phyloP scores from a whole-genome alignment of 2,888 invertebrate species.

The Nesidiocoris tenuis region DNA sequence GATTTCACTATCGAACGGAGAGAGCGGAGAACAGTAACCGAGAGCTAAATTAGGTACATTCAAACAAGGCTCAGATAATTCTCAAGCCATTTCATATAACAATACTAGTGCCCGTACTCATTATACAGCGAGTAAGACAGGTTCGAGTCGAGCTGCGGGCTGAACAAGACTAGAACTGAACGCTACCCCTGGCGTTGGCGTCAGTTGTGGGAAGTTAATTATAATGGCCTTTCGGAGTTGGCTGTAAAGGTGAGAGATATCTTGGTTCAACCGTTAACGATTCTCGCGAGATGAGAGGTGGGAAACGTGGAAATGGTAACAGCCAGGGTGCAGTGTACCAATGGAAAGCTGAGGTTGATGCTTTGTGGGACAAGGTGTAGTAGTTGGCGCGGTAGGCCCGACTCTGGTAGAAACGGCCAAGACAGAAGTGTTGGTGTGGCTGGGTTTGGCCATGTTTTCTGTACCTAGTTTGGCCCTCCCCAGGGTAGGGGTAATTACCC shows the following conservation, averaged over 20 bases:
- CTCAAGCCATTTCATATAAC: no score
- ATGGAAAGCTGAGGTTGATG: neutral
- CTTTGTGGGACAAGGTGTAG: neutral
- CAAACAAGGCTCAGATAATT: no score
- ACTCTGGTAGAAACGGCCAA: neutral
- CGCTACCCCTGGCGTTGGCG: neutral
- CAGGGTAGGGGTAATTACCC: constrained; percentile 27
- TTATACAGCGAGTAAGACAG: no score
- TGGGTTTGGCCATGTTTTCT: constrained; percentile 9
- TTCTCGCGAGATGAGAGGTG: constrained; percentile 17
- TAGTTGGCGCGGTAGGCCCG: neutral
- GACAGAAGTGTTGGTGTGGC: neutral
- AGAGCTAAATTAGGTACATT: no score
- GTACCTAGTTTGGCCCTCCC: constrained; percentile 13
- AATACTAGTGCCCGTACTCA: no score
- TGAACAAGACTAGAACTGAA: neutral
- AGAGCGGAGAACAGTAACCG: no score
- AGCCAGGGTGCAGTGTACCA: no score
- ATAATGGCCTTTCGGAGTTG: neutral
- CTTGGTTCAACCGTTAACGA: constrained; percentile 13
- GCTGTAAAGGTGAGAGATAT: neutral
- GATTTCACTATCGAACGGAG: no score
- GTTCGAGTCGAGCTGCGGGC: no score
- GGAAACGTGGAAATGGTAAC: neutral
- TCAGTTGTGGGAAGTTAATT: neutral